phyloP scores from a whole-genome alignment of 1,140 invertebrate species.

The Leptopilina boulardi region DNA sequence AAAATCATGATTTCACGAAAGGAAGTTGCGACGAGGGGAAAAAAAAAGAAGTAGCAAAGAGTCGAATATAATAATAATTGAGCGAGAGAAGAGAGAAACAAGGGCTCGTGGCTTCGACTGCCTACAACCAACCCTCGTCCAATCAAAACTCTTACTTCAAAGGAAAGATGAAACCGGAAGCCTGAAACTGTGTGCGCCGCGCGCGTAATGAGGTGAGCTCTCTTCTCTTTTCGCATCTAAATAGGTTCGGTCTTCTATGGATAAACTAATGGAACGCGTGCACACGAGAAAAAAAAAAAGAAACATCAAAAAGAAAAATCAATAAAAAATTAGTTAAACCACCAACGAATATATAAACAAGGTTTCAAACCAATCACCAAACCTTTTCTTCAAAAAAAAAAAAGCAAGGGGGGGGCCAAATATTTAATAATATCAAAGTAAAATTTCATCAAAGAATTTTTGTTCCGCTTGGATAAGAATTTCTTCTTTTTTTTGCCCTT shows the following conservation, averaged over 20 bases:
- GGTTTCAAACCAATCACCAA: slow-evolving; percentile 11
- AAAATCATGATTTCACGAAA: slow-evolving; percentile 18
- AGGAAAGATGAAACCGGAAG: slow-evolving; percentile 63
- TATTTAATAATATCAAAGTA: neutral
- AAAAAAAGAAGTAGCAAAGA: slow-evolving; percentile 47
- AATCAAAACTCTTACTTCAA: slow-evolving; percentile 65
- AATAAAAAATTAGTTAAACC: slow-evolving; percentile 10
- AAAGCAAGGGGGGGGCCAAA: no score
- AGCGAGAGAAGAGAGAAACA: slow-evolving; percentile 60
- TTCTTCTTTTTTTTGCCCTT: neutral
- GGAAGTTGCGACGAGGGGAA: slow-evolving; percentile 38
- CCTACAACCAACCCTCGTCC: slow-evolving; percentile 62
- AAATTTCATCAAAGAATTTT: slow-evolving; percentile 4
- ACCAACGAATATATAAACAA: neutral
- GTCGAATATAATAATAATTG: slow-evolving; percentile 66
- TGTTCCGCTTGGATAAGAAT: neutral
- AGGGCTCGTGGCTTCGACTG: slow-evolving; percentile 50
- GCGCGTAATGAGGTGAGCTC: slow-evolving; percentile 65
- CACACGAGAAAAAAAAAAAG: neutral
- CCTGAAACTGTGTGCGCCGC: slow-evolving; percentile 59
- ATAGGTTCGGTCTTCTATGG: slow-evolving; percentile 42
- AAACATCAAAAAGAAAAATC: slow-evolving; percentile 20
- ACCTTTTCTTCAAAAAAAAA: neutral
- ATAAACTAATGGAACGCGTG: slow-evolving; percentile 25
- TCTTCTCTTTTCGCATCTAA: slow-evolving; percentile 56